A percentile compares a stretch with the other conserved stretches of the same genome.
Conservation (phyloP, 2,888 invertebrate genomes). For the Priapulus caudatus region DNA sequence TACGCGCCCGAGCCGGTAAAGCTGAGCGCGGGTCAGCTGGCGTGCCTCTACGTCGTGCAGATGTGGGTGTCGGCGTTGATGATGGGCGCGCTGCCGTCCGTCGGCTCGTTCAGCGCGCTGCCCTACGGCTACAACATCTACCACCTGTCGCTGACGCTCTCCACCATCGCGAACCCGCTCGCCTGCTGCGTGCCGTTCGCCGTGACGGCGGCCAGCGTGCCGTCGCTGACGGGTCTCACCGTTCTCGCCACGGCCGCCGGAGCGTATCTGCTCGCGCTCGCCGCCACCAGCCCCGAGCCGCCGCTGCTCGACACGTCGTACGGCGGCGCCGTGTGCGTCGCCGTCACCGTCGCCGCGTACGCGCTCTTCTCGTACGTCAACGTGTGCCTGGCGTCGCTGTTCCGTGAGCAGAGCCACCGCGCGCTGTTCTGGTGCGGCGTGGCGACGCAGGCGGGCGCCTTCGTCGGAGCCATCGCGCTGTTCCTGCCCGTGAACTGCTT, state of each 20-base stretch:
- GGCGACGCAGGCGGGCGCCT: not conserved
- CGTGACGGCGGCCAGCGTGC: not conserved
- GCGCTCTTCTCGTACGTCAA: not conserved
- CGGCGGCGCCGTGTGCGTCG: not conserved
- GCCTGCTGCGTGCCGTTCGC: not conserved
- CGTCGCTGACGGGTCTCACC: not conserved
- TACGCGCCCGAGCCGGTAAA: not conserved
- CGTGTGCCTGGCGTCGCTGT: constrained; percentile 3
- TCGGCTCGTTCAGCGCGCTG: not conserved
- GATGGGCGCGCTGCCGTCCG: not conserved
- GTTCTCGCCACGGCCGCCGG: not conserved
- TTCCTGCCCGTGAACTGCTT: not conserved
- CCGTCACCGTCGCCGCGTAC: not conserved
- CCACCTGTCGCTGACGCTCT: not conserved
- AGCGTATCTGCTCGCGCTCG: not conserved
- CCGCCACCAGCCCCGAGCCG: not conserved
- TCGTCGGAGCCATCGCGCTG: not conserved
- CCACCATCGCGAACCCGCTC: not conserved
- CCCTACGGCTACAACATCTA: not conserved
- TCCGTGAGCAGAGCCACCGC: not conserved
- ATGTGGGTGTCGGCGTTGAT: not conserved
- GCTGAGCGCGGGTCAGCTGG: not conserved
- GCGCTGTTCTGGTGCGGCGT: constrained; percentile 1
- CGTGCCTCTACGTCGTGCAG: not conserved
- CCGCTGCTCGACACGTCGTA: not conserved